Conservation (phyloP, 2,113 vertebrate species). For the Tychaedon coryphoeus region DNA sequence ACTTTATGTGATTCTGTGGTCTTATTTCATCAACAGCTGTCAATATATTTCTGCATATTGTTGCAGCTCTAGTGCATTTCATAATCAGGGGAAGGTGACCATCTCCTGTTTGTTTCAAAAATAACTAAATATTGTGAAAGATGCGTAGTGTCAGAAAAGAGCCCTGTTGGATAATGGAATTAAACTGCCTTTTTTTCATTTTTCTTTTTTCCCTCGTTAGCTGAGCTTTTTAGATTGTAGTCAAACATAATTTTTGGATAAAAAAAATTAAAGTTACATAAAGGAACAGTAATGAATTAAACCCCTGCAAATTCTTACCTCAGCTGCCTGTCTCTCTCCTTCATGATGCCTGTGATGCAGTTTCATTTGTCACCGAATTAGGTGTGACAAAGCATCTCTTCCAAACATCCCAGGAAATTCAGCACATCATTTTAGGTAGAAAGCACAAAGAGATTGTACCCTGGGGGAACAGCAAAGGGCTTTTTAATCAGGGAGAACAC, state of each 20-base stretch:
- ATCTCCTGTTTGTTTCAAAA: not conserved
- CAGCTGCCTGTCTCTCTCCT: not conserved
- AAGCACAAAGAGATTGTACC: not conserved
- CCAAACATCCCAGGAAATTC: not conserved
- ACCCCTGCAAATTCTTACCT: not conserved
- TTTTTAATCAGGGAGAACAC: not conserved
- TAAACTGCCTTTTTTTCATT: not conserved
- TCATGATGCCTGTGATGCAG: not conserved
- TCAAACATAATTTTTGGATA: not conserved
- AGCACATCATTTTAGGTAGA: not conserved
- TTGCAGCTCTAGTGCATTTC: not conserved
- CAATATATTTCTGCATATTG: not conserved
- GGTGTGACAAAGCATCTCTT: not conserved
- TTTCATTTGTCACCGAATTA: not conserved
- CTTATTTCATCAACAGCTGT: not conserved
- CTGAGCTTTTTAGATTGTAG: not conserved
- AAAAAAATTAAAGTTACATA: not conserved
- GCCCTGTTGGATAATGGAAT: not conserved
- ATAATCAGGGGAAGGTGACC: not conserved
- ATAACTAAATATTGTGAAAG: not conserved
- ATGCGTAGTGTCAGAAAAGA: not conserved
- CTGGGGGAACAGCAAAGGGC: not conserved
- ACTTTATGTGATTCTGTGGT: not conserved
- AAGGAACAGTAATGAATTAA: not conserved
- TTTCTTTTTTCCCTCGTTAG: not conserved